phyloP scores from a whole-genome alignment of 2,113 vertebrate species.

The Ailuropoda melanoleuca region DNA sequence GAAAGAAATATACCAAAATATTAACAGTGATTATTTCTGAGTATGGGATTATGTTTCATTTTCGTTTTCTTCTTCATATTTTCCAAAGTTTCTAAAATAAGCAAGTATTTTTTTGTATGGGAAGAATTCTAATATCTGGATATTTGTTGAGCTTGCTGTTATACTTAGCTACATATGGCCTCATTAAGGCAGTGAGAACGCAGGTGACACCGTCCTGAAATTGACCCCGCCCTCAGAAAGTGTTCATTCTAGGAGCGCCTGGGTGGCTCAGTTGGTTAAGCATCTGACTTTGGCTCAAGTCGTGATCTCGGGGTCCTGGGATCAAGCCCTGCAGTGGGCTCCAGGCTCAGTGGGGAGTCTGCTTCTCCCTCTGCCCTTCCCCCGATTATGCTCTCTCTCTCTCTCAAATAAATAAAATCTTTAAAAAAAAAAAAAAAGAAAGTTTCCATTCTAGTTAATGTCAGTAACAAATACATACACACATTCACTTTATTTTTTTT shows the following conservation, averaged over 20 bases:
- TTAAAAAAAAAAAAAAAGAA: not conserved
- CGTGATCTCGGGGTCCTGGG: not conserved
- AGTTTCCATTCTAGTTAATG: not conserved
- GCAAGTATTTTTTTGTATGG: not conserved
- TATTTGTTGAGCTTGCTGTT: not conserved
- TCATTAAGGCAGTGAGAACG: not conserved
- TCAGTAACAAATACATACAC: not conserved
- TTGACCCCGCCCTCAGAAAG: not conserved
- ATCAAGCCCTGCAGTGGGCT: not conserved
- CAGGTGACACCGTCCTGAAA: not conserved
- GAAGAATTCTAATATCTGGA: not conserved
- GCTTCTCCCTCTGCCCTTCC: not conserved
- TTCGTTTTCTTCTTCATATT: not conserved
- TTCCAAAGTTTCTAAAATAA: slow-evolving; percentile 3
- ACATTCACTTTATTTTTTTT: not conserved
- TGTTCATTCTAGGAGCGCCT: not conserved
- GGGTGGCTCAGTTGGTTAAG: not conserved
- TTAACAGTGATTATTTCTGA: slow-evolving; percentile 7
- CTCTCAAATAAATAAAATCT: not conserved
- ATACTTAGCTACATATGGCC: not conserved
- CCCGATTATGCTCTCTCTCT: too few species aligned
- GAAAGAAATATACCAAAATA: not conserved
- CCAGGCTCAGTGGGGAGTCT: not conserved
- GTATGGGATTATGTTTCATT: not conserved
- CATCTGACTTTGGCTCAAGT: not conserved